A percentile compares a stretch with the other conserved stretches of the same genome.
phyloP scores from a whole-genome alignment of 2,888 invertebrate species.

The Pilophorus perplexus region DNA sequence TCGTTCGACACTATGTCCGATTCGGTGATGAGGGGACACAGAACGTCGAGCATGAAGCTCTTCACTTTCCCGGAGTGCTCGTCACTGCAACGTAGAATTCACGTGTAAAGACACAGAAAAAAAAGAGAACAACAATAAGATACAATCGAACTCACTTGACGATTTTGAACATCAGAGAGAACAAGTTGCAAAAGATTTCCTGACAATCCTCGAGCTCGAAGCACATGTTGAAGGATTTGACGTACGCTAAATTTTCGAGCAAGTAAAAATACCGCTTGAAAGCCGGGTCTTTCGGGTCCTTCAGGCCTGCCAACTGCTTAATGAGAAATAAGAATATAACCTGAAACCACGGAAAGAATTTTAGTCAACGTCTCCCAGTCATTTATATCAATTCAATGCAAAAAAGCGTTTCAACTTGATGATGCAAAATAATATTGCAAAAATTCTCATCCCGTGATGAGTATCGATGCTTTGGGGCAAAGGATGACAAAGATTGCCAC shows the following conservation, averaged over 20 bases:
- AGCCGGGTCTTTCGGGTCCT: slow-evolving; percentile 94
- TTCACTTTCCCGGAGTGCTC: slow-evolving; percentile 95
- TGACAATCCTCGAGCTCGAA: slow-evolving; percentile 96
- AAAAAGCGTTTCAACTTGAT: too few species aligned
- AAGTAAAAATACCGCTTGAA: slow-evolving; percentile 97
- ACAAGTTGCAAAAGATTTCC: slow-evolving; percentile 91
- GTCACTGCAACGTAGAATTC: slow-evolving; percentile 68
- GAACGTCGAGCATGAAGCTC: slow-evolving; percentile 93
- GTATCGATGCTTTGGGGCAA: too few species aligned
- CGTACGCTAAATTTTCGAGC: slow-evolving; percentile 93
- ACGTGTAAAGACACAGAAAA: background rate
- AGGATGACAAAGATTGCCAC: too few species aligned
- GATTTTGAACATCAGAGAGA: slow-evolving; percentile 91
- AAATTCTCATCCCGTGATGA: background rate
- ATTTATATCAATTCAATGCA: too few species aligned
- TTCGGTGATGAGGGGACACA: slow-evolving; percentile 91
- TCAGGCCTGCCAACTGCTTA: slow-evolving; percentile 86
- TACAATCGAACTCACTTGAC: slow-evolving; percentile 82
- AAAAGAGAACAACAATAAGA: background rate
- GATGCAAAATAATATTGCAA: too few species aligned
- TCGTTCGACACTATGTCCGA: slow-evolving; percentile 94
- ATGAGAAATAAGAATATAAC: slow-evolving; percentile 92
- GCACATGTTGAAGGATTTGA: slow-evolving; percentile 98
- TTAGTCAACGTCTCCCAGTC: too few species aligned
- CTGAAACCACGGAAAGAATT: slow-evolving; percentile 57